phyloP scores from a whole-genome alignment of 2,797 vertebrate genomes.

The Amniataba percoides region DNA sequence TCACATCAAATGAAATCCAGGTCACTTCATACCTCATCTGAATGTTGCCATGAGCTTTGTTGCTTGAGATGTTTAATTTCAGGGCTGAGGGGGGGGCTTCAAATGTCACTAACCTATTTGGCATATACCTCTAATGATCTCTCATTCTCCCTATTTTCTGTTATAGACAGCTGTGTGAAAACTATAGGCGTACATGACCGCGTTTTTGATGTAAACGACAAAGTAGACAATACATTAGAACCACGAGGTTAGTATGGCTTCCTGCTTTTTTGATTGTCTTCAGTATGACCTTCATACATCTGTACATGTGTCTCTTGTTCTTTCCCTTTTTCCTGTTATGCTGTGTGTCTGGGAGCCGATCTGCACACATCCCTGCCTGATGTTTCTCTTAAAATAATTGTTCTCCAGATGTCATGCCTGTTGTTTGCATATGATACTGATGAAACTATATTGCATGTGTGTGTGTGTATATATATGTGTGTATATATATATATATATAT shows the following conservation, averaged over 20 bases:
- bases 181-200: constrained; percentile 99
- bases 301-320: constrained; percentile 67
- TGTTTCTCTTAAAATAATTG: constrained; percentile 28
- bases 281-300: constrained; percentile 84
- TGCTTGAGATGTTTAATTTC: constrained; percentile 78
- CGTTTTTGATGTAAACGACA: constrained; percentile 99
- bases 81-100: constrained; percentile 77
- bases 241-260: constrained; percentile 99
- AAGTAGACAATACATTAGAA: constrained; percentile 99
- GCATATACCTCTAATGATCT: constrained; percentile 80
- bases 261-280: constrained; percentile 87
- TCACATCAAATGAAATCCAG: constrained; percentile 55
- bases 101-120: constrained; percentile 92
- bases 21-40: constrained; percentile 72
- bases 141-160: constrained; percentile 82
- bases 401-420: constrained; percentile 24
- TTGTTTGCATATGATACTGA: constrained; percentile 26
- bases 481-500: constrained; percentile 4
- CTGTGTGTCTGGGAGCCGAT: constrained; percentile 39
- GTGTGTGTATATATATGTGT: not conserved
- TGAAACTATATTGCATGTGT: constrained; percentile 15
- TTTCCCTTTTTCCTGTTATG: constrained; percentile 45
- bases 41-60: constrained; percentile 86
- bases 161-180: constrained; percentile 99
- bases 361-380: constrained; percentile 31